These are phyloP conservation scores for Stichopus horrens DNA, from an alignment of 53 echinoderm and acorn worm species.

Conservation along the genomic window DNA sequence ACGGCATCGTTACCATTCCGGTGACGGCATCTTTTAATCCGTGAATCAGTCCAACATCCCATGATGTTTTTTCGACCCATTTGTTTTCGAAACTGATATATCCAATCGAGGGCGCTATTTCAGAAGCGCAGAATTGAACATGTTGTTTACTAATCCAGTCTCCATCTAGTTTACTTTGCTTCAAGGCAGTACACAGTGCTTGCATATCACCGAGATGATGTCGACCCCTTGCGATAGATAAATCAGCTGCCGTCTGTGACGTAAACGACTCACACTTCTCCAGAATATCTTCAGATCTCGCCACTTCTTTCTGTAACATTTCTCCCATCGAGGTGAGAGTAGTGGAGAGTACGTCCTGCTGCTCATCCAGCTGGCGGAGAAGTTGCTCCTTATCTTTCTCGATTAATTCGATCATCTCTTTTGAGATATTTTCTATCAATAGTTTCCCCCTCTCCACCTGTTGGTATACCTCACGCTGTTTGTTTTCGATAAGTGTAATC, in stretches of 20 bases:
- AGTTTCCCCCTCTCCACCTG: neutral
- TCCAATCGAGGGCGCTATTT: neutral
- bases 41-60: constrained; percentile 27
- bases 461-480: constrained; percentile 5
- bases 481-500: neutral
- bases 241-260: neutral
- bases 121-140: neutral
- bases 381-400: neutral
- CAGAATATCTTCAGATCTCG: neutral
- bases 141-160: constrained; percentile 1
- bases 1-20: constrained; percentile 6
- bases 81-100: neutral
- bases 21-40: neutral
- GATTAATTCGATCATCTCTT: constrained; percentile 9
- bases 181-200: neutral
- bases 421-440: neutral
- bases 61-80: constrained; percentile 7
- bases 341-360: neutral
- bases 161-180: neutral
- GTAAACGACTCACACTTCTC: neutral
- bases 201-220: neutral
- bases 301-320: neutral
- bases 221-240: neutral
- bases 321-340: neutral
- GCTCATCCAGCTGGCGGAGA: neutral